Evolutionary conservation across 2,113 vertebrate species (phyloP).

Genomic region (Hydrochoerus hydrochaeris): DNA sequence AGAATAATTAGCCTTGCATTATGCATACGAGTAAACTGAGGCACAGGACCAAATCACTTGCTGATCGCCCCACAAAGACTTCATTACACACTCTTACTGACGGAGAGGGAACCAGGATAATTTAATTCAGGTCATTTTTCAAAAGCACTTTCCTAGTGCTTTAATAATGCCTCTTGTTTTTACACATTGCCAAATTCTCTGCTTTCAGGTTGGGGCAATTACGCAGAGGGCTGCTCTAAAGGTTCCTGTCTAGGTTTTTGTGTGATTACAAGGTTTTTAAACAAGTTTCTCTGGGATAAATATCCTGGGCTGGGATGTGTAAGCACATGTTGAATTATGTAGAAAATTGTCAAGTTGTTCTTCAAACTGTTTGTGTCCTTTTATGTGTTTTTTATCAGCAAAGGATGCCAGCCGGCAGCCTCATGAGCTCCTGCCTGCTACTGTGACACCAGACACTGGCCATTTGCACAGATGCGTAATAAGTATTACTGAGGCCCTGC

Average conservation of each 20-base stretch:
- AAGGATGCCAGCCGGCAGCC: not conserved
- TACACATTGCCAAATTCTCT: not conserved
- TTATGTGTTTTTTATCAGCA: not conserved
- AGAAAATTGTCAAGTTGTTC: not conserved
- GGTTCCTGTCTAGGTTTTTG: not conserved
- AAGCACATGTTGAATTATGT: not conserved
- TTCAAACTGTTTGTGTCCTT: not conserved
- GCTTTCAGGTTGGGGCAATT: not conserved
- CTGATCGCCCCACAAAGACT: not conserved
- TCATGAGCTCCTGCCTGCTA: not conserved
- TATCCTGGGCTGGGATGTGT: not conserved
- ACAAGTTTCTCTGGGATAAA: not conserved
- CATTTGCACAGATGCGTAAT: not conserved
- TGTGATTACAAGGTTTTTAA: not conserved
- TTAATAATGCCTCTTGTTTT: constrained; percentile 17
- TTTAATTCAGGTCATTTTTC: not conserved
- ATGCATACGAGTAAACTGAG: not conserved
- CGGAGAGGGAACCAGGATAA: not conserved
- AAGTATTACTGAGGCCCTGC: not conserved
- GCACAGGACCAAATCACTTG: not conserved
- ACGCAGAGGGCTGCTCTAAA: not conserved
- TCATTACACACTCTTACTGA: not conserved
- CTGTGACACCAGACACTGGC: not conserved
- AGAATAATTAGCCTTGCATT: not conserved
- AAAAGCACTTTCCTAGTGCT: not conserved